Conservation (phyloP, 2,888 invertebrate species). For the Andrena trimmerana region DNA sequence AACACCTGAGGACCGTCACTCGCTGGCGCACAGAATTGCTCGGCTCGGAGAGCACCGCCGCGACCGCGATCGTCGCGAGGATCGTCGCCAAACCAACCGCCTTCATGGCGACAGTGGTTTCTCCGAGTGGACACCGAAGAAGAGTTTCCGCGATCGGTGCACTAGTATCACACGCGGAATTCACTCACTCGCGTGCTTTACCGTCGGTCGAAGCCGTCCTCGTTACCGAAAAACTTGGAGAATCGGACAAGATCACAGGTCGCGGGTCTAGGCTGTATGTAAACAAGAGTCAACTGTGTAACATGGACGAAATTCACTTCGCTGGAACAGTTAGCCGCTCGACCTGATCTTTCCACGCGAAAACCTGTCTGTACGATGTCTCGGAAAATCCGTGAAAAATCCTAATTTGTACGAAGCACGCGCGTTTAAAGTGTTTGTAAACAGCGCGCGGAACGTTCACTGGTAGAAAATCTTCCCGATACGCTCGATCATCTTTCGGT, state of each 20-base stretch:
- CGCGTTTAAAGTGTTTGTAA: neutral
- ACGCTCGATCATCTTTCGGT: neutral
- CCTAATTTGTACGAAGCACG: neutral
- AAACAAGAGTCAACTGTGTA: neutral
- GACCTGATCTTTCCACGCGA: too few relatives aligned
- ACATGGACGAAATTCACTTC: neutral
- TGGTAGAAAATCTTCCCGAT: neutral
- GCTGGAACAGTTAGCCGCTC: neutral
- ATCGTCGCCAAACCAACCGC: constrained; percentile 10
- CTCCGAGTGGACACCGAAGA: too few relatives aligned
- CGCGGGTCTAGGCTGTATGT: neutral
- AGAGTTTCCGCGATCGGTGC: neutral
- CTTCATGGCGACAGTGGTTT: constrained; percentile 18
- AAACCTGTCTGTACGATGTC: too few relatives aligned
- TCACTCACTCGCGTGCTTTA: neutral
- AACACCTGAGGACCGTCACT: constrained; percentile 86
- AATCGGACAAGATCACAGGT: neutral
- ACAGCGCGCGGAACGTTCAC: neutral
- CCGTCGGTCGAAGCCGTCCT: too few relatives aligned
- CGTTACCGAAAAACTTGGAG: too few relatives aligned
- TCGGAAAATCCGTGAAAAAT: neutral
- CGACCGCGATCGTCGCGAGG: constrained; percentile 23
- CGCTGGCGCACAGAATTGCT: constrained; percentile 44
- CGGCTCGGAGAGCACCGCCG: constrained; percentile 51
- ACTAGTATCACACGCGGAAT: constrained; percentile 15